Percentiles rank a stretch among this genome's conserved stretches.
Evolutionary conservation across 30 jellyfish, hydroid and myxozoan species (phyloP).

Genomic region (Chrysaora quinquecirrha): DNA sequence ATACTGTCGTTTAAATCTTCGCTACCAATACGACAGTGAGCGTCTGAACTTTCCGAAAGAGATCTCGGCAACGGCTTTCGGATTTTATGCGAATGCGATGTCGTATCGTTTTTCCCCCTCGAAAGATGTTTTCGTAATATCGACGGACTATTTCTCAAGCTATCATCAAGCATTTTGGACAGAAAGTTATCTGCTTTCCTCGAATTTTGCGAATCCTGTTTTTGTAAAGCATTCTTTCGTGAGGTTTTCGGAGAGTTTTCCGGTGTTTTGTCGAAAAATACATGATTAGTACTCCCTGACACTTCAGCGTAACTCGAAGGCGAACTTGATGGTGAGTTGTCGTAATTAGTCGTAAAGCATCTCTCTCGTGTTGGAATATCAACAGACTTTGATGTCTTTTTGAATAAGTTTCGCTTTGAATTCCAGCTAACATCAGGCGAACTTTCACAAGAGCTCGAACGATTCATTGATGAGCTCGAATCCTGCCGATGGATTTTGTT

Average conservation of each 20-base stretch:
- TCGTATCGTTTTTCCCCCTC: not conserved
- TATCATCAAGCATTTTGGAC: no score
- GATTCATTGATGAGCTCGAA: slow-evolving; percentile 1
- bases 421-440: slow-evolving; percentile 18
- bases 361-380: no score
- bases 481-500: slow-evolving; percentile 9
- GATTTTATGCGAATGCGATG: not conserved
- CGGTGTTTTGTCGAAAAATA: not conserved
- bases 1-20: not conserved
- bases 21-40: not conserved
- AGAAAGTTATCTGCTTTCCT: no score
- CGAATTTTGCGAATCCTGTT: no score
- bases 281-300: not conserved
- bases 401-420: not conserved
- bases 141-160: not conserved
- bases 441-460: slow-evolving; percentile 5
- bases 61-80: not conserved
- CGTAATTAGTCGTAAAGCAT: not conserved
- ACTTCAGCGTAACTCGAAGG: not conserved
- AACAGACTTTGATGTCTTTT: not conserved
- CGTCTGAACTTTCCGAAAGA: not conserved
- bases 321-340: slow-evolving; percentile 19
- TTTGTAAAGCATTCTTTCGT: no score
- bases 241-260: not conserved
- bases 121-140: not conserved